phyloP scores from a whole-genome alignment of 2,113 vertebrate genomes.

The Alethe diademata region DNA sequence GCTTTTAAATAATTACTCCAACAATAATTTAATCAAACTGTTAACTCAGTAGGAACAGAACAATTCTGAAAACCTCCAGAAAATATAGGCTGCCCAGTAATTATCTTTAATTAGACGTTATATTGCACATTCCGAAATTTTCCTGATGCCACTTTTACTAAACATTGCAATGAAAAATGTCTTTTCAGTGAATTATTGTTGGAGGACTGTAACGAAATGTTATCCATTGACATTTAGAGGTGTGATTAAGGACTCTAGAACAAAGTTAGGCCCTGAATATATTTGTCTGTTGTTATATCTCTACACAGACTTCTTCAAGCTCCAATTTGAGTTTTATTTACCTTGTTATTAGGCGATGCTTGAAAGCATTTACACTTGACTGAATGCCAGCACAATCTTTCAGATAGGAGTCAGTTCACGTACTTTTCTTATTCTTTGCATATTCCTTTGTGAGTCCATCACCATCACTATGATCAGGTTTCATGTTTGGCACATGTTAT shows the following conservation, averaged over 20 bases:
- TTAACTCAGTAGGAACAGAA: background rate
- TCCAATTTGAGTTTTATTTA: background rate
- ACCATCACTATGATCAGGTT: constrained; percentile 23
- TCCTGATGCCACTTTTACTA: background rate
- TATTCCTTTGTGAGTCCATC: constrained; percentile 18
- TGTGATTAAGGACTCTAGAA: background rate
- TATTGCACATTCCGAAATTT: background rate
- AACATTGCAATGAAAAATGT: background rate
- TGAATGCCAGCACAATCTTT: background rate
- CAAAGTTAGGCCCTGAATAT: background rate
- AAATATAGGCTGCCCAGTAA: background rate
- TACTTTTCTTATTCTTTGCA: background rate
- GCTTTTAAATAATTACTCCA: background rate
- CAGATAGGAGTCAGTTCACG: background rate
- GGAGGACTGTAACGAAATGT: background rate
- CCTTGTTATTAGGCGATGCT: background rate
- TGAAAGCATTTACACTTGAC: background rate
- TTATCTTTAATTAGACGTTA: background rate
- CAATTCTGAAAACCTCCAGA: background rate
- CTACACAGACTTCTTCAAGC: background rate
- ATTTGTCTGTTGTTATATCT: background rate
- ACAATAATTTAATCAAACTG: background rate
- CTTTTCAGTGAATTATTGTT: background rate
- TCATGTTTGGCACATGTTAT: constrained; percentile 52
- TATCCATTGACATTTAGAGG: background rate